Evolutionary conservation across 2,113 vertebrate species (phyloP), one percentile per base, ranked within the genome.

Genomic region (Pelobates fuscus): DNA sequence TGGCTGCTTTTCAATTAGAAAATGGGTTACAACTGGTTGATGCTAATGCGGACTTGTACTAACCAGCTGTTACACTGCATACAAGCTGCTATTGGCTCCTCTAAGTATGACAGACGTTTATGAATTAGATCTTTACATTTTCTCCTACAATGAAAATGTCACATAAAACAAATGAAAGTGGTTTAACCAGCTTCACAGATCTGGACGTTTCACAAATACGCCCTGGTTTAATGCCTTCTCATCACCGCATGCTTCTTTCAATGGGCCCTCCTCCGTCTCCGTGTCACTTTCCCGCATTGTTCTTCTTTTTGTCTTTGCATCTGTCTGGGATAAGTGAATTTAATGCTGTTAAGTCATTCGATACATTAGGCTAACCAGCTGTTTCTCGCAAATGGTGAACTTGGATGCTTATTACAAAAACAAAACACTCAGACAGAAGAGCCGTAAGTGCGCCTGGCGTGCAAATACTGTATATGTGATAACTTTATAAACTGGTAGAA

Each of bases 131-230:
- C 62, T 74, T n/a, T 66, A n/a, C 24, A 26, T 49, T 23, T 67
- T 46, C 41, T 8, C 26, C 2, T 20, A 76, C 63, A 76, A 76
- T 59, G 41, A 25, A 25, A 54, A 23, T 65, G 71, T 63, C 60
- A 72, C 70, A 72, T 72, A 64, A 72, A 62, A 67, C 63, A 76
- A 67, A 32, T 46, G 72, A 67, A 44, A 75, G 63, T 29, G 26
- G 25, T 57, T 46, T 15, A 46, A 49, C 30, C 52, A 17, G 63
- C 52, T 24, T 75, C 61, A 58, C 49, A 21, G 30, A 67, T 59
- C 32, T 17, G 3, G 30, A 37, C 18, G 55, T 44, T 46, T 37
- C 25, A n/a, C n/a, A 3, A 71, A 37, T 63, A 26, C 60, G 23
- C 46, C 14, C 23, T 29, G 10, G 5, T 21, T 49, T 61, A 62